Conservation (phyloP, 1,140 invertebrate genomes). For the Monomorium pharaonis region DNA sequence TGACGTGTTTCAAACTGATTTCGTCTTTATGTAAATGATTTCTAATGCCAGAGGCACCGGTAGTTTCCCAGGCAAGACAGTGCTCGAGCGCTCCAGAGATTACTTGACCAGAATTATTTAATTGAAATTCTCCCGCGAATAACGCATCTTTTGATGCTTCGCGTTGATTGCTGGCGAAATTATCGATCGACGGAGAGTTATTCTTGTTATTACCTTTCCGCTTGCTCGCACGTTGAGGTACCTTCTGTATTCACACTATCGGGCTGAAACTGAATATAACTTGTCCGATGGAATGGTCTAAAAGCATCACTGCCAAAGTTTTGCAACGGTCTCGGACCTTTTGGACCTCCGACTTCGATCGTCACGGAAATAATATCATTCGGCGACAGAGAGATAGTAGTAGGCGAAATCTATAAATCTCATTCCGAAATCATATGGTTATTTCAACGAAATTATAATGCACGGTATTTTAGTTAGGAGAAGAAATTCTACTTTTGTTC, state of each 20-base stretch:
- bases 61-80: slow-evolving; percentile 25
- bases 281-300: neutral
- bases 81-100: neutral
- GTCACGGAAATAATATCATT: slow-evolving; percentile 15
- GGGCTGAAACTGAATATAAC: slow-evolving; percentile 23
- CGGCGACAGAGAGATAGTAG: too few relatives aligned
- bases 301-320: slow-evolving; percentile 19
- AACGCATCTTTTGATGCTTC: neutral
- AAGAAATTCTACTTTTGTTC: neutral
- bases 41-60: neutral
- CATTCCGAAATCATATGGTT: neutral
- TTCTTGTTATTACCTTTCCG: slow-evolving; percentile 22
- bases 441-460: neutral
- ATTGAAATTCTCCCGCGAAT: slow-evolving; percentile 31
- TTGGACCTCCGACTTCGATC: slow-evolving; percentile 1
- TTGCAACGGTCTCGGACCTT: neutral
- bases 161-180: slow-evolving; percentile 1
- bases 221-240: neutral
- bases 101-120: slow-evolving; percentile 10
- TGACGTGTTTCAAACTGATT: slow-evolving; percentile 34
- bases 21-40: slow-evolving; percentile 62
- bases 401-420: neutral
- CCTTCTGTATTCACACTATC: slow-evolving; percentile 34
- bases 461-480: neutral
- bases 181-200: slow-evolving; percentile 20